Conservation (phyloP, 2,797 vertebrate genomes). For the Chaetodon trifasciatus region DNA sequence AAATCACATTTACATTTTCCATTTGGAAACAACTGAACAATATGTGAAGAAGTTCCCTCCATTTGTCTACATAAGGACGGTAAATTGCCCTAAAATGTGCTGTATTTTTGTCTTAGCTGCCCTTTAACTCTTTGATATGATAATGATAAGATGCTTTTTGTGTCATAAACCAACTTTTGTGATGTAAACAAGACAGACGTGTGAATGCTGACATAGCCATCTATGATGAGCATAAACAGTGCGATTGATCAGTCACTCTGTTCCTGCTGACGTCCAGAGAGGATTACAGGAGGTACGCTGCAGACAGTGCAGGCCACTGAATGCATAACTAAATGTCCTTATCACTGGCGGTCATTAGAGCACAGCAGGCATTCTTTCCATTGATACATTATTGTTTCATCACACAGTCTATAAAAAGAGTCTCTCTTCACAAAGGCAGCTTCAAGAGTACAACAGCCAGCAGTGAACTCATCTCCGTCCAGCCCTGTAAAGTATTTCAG, state of each 20-base stretch:
- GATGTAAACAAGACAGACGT: not conserved
- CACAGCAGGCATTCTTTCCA: constrained; percentile 63
- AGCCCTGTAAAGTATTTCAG: not conserved
- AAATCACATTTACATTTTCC: not conserved
- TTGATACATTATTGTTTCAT: constrained; percentile 35
- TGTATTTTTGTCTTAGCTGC: not conserved
- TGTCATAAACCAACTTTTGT: too few species aligned
- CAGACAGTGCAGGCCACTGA: constrained; percentile 12
- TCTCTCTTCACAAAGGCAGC: constrained; percentile 10
- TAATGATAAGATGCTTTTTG: too few species aligned
- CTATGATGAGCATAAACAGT: too few species aligned
- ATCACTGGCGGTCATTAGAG: constrained; percentile 33
- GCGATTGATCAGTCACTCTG: not conserved
- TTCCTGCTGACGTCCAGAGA: constrained; percentile 6
- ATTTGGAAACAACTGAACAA: too few species aligned
- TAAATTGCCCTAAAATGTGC: not conserved
- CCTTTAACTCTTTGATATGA: too few species aligned
- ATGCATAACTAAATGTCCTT: constrained; percentile 39
- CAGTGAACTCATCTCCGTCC: not conserved
- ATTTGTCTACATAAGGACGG: too few species aligned
- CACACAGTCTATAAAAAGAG: constrained; percentile 59
- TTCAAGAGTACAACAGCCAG: not conserved
- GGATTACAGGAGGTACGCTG: constrained; percentile 18
- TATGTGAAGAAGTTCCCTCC: not conserved
- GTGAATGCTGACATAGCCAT: not conserved